Conservation (phyloP, 2,797 vertebrate species). For the Rhinophrynus dorsalis region DNA sequence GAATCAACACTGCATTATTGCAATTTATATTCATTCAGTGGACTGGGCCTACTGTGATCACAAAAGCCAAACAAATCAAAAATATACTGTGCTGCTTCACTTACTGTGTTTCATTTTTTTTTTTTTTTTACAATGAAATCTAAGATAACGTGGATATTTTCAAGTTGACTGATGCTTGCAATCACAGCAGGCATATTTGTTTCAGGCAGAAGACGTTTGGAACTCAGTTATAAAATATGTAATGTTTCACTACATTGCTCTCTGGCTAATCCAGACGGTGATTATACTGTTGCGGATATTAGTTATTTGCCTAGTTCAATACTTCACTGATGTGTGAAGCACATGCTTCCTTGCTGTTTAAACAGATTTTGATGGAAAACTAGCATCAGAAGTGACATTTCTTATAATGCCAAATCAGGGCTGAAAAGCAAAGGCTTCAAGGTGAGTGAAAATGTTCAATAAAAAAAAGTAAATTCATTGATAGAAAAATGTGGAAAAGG, state of each 20-base stretch:
- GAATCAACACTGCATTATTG: slow-evolving; percentile 11
- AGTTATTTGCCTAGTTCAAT: slow-evolving; percentile 5
- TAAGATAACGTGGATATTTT: slow-evolving; percentile 8
- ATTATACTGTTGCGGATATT: slow-evolving; percentile 2
- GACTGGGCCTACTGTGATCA: slow-evolving; percentile 6
- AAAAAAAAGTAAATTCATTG: neutral
- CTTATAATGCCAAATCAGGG: neutral
- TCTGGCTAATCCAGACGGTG: neutral
- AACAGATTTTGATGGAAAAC: slow-evolving; percentile 4
- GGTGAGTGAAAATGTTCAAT: neutral
- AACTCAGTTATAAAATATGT: neutral
- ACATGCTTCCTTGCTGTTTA: neutral
- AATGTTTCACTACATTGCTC: slow-evolving; percentile 6
- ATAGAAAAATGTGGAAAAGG: too few relatives aligned
- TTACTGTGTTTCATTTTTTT: neutral
- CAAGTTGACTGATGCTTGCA: slow-evolving; percentile 27
- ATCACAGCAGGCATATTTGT: slow-evolving; percentile 10
- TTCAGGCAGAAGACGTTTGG: neutral
- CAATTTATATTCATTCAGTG: slow-evolving; percentile 22
- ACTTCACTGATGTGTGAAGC: slow-evolving; percentile 9
- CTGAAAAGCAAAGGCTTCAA: neutral
- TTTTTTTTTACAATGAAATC: slow-evolving; percentile 8
- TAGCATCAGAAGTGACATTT: neutral
- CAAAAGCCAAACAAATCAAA: too few relatives aligned
- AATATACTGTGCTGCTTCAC: slow-evolving; percentile 5